Evolutionary conservation across 2,113 vertebrate genomes (phyloP), one percentile per base, ranked within the genome.

Genomic region (Oreochromis niloticus): DNA sequence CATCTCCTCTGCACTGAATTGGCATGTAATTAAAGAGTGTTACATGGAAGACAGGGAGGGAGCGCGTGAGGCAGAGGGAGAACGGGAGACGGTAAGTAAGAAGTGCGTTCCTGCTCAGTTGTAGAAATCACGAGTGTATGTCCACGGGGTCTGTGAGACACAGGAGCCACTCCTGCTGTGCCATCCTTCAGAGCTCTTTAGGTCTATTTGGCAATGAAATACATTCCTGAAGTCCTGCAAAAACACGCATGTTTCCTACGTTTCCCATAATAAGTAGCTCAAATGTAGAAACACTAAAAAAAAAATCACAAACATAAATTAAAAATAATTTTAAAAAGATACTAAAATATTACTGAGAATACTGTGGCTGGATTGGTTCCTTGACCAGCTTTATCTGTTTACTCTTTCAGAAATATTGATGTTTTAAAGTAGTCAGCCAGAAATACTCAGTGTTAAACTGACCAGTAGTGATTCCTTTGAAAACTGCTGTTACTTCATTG

Each of bases 1-100:
- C 56, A 86, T 90, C 87, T 87, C 89, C 63, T 66, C 90, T 61
- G 89, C 81, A 85, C 81, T 87, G 85, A 93, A 93, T 80, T 91
- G 91, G 87, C 93, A 85, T 92, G 93, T 94, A 95, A 96, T 96
- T 96, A 96, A 96, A 94, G 92, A 90, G 89, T 85, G 84, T 34
- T 89, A 80, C 87, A 91, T 84, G 79, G 61, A 63, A 52, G 66
- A 86, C 84, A 88, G 82, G n/a, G 86, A 71, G 84, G 19, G 68
- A 50, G 50, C 2, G 48, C 81, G 5, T 1, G 84, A 82, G 83
- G 57, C 2, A 57, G 80, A 43, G 80, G 57, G 88, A 50, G 41
- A 84, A 16, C 1, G 6, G 16, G 11, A 82, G 41, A 80, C 11
- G 55, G 79, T 50, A 66, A 81, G 71, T 82, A 82, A 82, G 56